Conservation (phyloP, 2,113 vertebrate genomes). For the Corythoichthys haematopterus region DNA sequence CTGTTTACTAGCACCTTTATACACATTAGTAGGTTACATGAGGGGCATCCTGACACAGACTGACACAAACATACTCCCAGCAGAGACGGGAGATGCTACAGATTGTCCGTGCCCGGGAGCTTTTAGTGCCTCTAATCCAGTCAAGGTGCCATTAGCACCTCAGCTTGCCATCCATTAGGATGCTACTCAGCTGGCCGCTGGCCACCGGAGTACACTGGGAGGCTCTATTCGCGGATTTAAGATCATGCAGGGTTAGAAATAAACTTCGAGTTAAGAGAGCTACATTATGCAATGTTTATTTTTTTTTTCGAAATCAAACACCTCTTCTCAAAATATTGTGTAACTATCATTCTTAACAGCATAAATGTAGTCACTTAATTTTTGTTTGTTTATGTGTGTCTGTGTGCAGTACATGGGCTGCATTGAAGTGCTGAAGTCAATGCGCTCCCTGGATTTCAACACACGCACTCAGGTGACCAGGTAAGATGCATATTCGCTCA, state of each 20-base stretch:
- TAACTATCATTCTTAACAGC: background rate
- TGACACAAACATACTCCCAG: slow-evolving; percentile 12
- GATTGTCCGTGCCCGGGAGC: slow-evolving; percentile 34
- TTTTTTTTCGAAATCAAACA: background rate
- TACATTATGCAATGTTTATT: background rate
- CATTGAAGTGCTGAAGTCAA: slow-evolving; percentile 92
- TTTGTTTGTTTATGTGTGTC: background rate
- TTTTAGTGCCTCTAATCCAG: slow-evolving; percentile 54
- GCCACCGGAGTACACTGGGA: slow-evolving; percentile 11
- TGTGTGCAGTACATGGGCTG: slow-evolving; percentile 91
- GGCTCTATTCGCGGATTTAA: slow-evolving; percentile 8
- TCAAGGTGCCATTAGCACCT: slow-evolving; percentile 61
- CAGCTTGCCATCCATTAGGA: slow-evolving; percentile 47
- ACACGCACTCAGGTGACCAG: slow-evolving; percentile 94
- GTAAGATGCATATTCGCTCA: slow-evolving; percentile 55
- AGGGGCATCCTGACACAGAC: background rate
- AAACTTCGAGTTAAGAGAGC: background rate
- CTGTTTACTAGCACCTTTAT: background rate
- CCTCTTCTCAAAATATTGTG: background rate
- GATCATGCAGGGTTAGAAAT: slow-evolving; percentile 3
- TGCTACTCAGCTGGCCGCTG: slow-evolving; percentile 33
- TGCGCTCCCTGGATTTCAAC: slow-evolving; percentile 94
- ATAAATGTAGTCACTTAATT: background rate
- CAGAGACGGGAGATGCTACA: slow-evolving; percentile 27
- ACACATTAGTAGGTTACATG: background rate